These are phyloP conservation scores for Regulus satrapa DNA, from an alignment of 2,113 vertebrate species.

Conservation along the genomic window DNA sequence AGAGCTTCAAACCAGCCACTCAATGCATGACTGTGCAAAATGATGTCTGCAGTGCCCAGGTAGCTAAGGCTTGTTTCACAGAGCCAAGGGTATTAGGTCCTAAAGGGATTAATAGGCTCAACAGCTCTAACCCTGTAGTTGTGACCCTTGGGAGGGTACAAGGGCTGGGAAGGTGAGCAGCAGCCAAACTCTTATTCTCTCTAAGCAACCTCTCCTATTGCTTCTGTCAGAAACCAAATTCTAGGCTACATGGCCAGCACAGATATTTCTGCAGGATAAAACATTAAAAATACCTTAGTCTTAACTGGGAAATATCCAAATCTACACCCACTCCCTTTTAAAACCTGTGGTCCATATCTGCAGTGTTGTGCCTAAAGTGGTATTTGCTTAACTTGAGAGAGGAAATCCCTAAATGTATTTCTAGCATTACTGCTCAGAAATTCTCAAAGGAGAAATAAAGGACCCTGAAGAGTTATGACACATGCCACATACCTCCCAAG, in stretches of 20 bases:
- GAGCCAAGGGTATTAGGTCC: not conserved
- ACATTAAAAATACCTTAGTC: not conserved
- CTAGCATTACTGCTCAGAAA: not conserved
- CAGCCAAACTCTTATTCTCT: not conserved
- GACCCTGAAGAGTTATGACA: not conserved
- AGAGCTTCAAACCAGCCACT: not conserved
- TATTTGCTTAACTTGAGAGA: not conserved
- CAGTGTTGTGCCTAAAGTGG: not conserved
- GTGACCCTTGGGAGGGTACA: not conserved
- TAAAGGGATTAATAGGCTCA: not conserved
- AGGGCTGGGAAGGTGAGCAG: not conserved
- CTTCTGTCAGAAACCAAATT: not conserved
- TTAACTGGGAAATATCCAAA: not conserved
- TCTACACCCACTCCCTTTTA: not conserved
- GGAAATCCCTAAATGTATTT: constrained; percentile 7
- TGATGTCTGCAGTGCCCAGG: not conserved
- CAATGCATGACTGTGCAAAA: not conserved
- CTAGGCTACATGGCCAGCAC: not conserved
- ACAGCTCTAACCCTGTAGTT: not conserved
- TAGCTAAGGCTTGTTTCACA: not conserved
- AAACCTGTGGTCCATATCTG: not conserved
- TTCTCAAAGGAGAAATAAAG: not conserved
- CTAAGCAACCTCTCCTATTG: not conserved
- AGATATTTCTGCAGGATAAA: not conserved
- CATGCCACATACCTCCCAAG: not conserved